These are phyloP conservation scores for Eurytoma californica DNA, from an alignment of 2,888 invertebrate genomes.

Conservation along the genomic window DNA sequence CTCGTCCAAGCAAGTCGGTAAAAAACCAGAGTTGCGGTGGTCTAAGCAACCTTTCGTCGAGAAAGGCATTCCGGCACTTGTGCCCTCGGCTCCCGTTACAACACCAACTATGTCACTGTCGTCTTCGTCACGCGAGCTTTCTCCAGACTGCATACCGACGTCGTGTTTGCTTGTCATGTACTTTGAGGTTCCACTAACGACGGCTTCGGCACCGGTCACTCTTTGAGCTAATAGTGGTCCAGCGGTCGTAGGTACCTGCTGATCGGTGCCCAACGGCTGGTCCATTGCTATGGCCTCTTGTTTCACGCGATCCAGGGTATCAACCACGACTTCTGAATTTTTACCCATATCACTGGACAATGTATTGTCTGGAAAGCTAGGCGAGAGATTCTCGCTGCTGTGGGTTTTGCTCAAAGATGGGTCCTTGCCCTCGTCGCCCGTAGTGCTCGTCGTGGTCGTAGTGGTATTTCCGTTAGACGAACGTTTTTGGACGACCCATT, in stretches of 20 bases:
- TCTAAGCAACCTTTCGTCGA: slow-evolving; percentile 70
- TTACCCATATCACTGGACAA: slow-evolving; percentile 35
- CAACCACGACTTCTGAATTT: slow-evolving; percentile 58
- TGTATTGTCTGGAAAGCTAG: slow-evolving; percentile 29
- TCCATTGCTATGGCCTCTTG: slow-evolving; percentile 68
- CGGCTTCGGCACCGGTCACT: neutral
- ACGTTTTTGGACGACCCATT: slow-evolving; percentile 70
- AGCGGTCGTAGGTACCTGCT: slow-evolving; percentile 65
- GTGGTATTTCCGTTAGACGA: slow-evolving; percentile 56
- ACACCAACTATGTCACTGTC: slow-evolving; percentile 71
- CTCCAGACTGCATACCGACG: slow-evolving; percentile 66
- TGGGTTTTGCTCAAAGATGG: slow-evolving; percentile 50
- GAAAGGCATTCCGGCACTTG: slow-evolving; percentile 68
- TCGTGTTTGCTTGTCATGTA: slow-evolving; percentile 56
- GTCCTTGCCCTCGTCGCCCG: slow-evolving; percentile 55
- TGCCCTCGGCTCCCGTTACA: slow-evolving; percentile 65
- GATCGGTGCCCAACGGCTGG: slow-evolving; percentile 59
- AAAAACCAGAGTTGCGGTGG: slow-evolving; percentile 69
- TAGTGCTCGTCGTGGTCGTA: neutral
- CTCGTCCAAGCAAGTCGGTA: slow-evolving; percentile 70
- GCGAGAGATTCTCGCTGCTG: slow-evolving; percentile 19
- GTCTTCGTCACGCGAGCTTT: slow-evolving; percentile 72
- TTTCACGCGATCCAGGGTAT: slow-evolving; percentile 69
- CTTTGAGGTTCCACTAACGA: slow-evolving; percentile 54
- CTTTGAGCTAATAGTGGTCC: slow-evolving; percentile 36